Evolutionary conservation across 2,113 vertebrate genomes (phyloP).

Genomic region (Tauraco erythrolophus): DNA sequence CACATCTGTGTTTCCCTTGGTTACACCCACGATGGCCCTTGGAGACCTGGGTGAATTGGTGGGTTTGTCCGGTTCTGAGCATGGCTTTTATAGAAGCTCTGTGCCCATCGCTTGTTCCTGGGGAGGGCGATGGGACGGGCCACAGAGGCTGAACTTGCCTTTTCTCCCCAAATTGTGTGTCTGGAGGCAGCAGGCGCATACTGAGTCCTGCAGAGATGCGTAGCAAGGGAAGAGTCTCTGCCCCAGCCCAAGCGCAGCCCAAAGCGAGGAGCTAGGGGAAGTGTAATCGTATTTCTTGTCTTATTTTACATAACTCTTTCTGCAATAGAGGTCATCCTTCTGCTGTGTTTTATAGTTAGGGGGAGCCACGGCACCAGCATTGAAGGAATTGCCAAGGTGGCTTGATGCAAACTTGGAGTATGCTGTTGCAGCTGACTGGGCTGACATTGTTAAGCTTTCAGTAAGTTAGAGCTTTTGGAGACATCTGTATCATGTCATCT

Average conservation of each 20-base stretch:
- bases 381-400: slow-evolving; percentile 91
- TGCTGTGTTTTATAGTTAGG: slow-evolving; percentile 83
- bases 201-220: background rate
- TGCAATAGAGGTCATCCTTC: slow-evolving; percentile 61
- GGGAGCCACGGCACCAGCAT: slow-evolving; percentile 89
- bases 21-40: background rate
- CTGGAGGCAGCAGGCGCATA: background rate
- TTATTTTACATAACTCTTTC: slow-evolving; percentile 57
- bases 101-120: background rate
- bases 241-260: background rate
- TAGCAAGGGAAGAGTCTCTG: background rate
- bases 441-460: slow-evolving; percentile 91
- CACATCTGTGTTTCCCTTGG: background rate
- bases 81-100: background rate
- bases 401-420: slow-evolving; percentile 91
- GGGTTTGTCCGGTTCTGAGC: background rate
- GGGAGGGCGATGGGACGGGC: background rate
- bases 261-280: background rate
- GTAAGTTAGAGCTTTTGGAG: slow-evolving; percentile 80
- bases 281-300: slow-evolving; percentile 42
- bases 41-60: background rate
- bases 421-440: slow-evolving; percentile 91
- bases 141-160: background rate
- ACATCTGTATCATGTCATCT: slow-evolving; percentile 59
- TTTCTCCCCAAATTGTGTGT: background rate